A percentile compares a stretch with the other conserved stretches of the same genome.
phyloP scores from a whole-genome alignment of 1,140 invertebrate species.

The Macrostomum lignano region DNA sequence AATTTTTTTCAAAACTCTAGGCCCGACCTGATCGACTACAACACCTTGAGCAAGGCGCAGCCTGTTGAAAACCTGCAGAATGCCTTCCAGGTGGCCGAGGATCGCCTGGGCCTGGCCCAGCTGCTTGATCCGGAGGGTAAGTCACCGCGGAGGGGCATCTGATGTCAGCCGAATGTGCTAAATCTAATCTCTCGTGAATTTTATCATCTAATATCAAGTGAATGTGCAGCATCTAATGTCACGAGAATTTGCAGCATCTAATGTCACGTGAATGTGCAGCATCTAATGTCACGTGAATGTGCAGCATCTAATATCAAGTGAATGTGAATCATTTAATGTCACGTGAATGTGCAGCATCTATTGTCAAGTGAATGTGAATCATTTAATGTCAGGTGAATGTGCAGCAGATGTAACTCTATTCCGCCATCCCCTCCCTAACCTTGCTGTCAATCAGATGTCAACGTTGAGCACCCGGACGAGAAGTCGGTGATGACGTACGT shows the following conservation, averaged over 20 bases:
- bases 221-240: too few relatives aligned
- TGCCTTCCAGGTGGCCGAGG: conserved; percentile 86
- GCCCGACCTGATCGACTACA: conserved; percentile 80
- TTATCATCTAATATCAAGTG: too few relatives aligned
- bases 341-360: too few relatives aligned
- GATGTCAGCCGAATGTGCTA: conserved; percentile 33
- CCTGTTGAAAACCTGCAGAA: conserved; percentile 91
- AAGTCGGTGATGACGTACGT: conserved; percentile 97
- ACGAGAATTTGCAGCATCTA: conserved; percentile 56
- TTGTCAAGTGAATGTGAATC: too few relatives aligned
- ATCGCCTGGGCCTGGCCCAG: conserved; percentile 74
- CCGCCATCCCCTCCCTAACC: too few relatives aligned
- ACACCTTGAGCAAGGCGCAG: conserved; percentile 74
- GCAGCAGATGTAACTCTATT: too few relatives aligned
- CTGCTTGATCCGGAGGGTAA: conserved; percentile 95
- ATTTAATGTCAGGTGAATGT: too few relatives aligned
- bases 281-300: conserved; percentile 96
- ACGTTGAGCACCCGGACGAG: conserved; percentile 90
- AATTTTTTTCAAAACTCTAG: too few relatives aligned
- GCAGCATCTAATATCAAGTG: conserved; percentile 92
- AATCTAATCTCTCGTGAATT: too few relatives aligned
- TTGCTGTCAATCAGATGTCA: too few relatives aligned
- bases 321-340: conserved; percentile 99
- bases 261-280: conserved; percentile 93
- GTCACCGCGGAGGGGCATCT: conserved; percentile 94